Base-by-base conservation (phyloP, 64 coral and sea anemone species). In the Platygyra sinensis region DNA sequence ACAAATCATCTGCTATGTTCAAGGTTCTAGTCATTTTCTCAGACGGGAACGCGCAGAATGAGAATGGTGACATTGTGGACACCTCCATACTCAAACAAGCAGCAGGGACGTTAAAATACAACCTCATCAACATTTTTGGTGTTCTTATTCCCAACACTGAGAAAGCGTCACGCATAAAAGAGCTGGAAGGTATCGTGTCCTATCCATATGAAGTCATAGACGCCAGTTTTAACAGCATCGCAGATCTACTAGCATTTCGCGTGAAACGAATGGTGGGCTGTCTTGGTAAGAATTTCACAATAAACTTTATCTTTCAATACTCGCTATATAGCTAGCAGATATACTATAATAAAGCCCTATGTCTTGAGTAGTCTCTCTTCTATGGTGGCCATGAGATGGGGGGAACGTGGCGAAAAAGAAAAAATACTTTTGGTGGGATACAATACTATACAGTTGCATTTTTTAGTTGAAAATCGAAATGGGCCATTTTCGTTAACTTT, bases 71-170 rank as follows among this genome's bases (percentile, higher is more conserved):
- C 18, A 2, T 59, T 13, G 19, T 65, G 38, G 65, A 86, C 82
- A 67, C 81, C 2, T 72, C 67, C 50, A 38, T 18, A 30, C 54
- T 90, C 25, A 39, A 51, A 15, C 72, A 82, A 18, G 25, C 69
- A 14, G 62, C 62, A 42, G 73, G 72, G 5, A 29, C 30, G 77
- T 25, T 90, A 29, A 82, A 60, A 59, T 65, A 16, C 0, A 90
- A 80, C 29, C 60, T 82, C 52, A 82, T 90, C 89, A 82, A 59
- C 24, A 72, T 90, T 30, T 25, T 90, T 36, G 89, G 89, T 42
- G 89, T 49, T 22, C 63, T 73, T 24, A 80, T 90, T 22, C 65
- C 78, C 30, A 82, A 63, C 10, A 73, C 25, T 8, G 12, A 72
- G 0, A 19, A 32, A 9, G 33, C 65, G 9, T 78, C 50, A 73